Percentiles rank a stretch among this genome's conserved stretches.
These are phyloP conservation scores for Cydia amplana DNA, from an alignment of 1,140 invertebrate species.

Conservation along the genomic window DNA sequence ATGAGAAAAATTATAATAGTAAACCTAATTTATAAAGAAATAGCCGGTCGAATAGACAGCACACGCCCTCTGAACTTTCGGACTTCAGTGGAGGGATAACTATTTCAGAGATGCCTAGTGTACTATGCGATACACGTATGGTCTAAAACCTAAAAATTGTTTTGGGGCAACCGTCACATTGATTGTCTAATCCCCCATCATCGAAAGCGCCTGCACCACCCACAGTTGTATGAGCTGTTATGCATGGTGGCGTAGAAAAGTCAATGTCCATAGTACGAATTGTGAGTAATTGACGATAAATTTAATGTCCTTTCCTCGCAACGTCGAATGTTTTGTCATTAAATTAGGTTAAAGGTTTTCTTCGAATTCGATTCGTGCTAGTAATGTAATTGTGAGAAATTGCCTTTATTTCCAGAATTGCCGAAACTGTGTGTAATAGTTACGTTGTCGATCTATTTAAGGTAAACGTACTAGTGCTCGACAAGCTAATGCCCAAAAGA, in stretches of 20 bases:
- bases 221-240: too few relatives aligned
- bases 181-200: too few relatives aligned
- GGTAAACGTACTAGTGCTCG: too few relatives aligned
- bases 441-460: background rate
- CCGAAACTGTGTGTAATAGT: background rate
- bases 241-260: too few relatives aligned
- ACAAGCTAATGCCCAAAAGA: too few relatives aligned
- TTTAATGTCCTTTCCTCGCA: background rate
- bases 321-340: background rate
- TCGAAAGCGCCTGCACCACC: too few relatives aligned
- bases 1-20: background rate
- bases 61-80: background rate
- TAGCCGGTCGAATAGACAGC: background rate
- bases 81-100: background rate
- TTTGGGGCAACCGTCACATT: too few relatives aligned
- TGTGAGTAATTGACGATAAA: constrained; percentile 9
- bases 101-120: background rate
- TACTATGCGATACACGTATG: background rate
- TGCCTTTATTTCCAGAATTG: background rate
- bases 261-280: background rate
- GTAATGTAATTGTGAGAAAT: background rate
- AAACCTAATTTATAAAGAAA: background rate
- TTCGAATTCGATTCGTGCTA: background rate
- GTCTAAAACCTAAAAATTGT: too few relatives aligned
- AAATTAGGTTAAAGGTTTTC: constrained; percentile 11